A percentile compares a stretch with the other conserved stretches of the same genome.
Conservation (phyloP, 2,888 invertebrate genomes). For the Philhelius pedissequus region DNA sequence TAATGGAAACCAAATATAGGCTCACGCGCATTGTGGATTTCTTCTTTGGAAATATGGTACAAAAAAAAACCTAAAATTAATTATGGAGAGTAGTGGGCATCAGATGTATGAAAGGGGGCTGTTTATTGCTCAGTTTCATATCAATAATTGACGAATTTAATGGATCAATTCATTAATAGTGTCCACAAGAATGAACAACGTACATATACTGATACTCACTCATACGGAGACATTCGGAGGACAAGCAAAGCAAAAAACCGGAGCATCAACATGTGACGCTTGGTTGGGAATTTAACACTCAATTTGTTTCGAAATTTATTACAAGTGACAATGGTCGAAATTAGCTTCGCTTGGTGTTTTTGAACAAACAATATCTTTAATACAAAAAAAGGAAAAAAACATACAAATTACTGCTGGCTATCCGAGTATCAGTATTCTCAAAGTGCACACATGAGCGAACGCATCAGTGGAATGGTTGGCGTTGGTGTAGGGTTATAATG, state of each 20-base stretch:
- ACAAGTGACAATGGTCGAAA: constrained; percentile 69
- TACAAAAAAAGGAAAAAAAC: not conserved
- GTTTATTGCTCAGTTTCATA: constrained; percentile 3
- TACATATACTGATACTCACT: too few species aligned
- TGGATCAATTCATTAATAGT: constrained; percentile 68
- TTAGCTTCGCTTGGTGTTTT: constrained; percentile 36
- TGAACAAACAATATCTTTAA: not conserved
- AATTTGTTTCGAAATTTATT: constrained; percentile 74
- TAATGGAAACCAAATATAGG: constrained; percentile 6
- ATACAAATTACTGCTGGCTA: not conserved
- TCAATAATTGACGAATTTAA: constrained; percentile 64
- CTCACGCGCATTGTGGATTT: constrained; percentile 26
- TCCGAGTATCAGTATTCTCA: constrained; percentile 33
- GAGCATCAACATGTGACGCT: constrained; percentile 67
- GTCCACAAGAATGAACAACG: constrained; percentile 47
- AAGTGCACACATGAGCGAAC: constrained; percentile 45
- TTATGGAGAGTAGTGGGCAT: constrained; percentile 56
- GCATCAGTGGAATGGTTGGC: constrained; percentile 13
- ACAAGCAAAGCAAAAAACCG: not conserved
- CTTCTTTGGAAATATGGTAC: not conserved
- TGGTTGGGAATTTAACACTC: constrained; percentile 73
- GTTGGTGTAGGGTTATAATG: not conserved
- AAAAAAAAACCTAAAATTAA: constrained; percentile 47
- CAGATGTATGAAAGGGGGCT: constrained; percentile 53
- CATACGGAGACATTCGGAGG: not conserved